Evolutionary conservation across 2,113 vertebrate species (phyloP), one percentile per base, ranked within the genome.

Genomic region (Falcunculus frontatus): DNA sequence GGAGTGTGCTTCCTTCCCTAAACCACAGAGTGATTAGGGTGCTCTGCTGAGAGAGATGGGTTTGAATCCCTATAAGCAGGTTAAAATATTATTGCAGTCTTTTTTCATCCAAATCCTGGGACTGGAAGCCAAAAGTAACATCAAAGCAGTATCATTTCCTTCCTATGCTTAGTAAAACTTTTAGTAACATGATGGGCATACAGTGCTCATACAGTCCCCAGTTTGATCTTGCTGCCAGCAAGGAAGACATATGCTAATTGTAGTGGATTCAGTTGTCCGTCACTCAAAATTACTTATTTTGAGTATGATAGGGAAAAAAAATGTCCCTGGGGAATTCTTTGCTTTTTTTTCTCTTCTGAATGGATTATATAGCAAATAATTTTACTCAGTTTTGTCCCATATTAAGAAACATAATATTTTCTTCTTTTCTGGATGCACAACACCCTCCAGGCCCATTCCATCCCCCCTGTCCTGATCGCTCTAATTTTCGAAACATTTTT

Each of bases 1-100:
- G 89, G 73, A 89, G 72, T 21, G 14, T 78, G 56, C 68, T 95
- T 96, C 91, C 93, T 90, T 63, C 47, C 47, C 84, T 50, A 68
- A 95, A 90, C 82, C 85, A n/a, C 79, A 35, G 79, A 65, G 39
- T 80, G 46, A 84, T 93, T 86, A 84, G 91, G 76, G 68, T 33
- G 74, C 27, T 95, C 67, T 89, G 44, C 77, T 90, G 72, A 75
- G 63, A 86, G 15, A 67, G 35, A 84, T 9, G 60, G 42, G 25
- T 84, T 95, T 84, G 76, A 86, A 89, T 81, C 60, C 69, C 50
- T 89, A 33, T 63, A 90, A 96, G 56, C 64, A 92, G 90, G 94
- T 90, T 96, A 93, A 88, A 95, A 90, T 95, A 87, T 87, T 95
- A 70, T 92, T 92, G 83, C 73, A 84, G 60, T 70, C 35, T 32